Evolutionary conservation across 2,797 vertebrate species (phyloP).

Genomic region (Melanotaenia trifasciata): DNA sequence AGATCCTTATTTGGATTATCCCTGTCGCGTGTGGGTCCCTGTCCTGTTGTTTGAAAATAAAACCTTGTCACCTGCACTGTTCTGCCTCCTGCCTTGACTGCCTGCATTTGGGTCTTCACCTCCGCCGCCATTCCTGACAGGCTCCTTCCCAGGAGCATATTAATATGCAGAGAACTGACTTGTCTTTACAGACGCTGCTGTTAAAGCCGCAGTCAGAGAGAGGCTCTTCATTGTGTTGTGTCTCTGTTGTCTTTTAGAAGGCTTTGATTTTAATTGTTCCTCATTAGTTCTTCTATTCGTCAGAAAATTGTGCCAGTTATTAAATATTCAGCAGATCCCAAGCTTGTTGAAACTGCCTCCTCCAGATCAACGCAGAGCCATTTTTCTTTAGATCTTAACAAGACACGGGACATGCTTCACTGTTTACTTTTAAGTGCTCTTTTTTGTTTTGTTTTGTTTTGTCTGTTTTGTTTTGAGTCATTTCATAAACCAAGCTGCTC

Average conservation of each 20-base stretch:
- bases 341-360: conserved; percentile 37
- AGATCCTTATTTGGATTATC: too few relatives aligned
- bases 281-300: conserved; percentile 60
- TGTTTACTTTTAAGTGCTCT: conserved; percentile 37
- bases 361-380: conserved; percentile 30
- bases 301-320: conserved; percentile 51
- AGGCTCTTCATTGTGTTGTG: conserved; percentile 28
- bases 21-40: too few relatives aligned
- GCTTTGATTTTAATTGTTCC: conserved; percentile 71
- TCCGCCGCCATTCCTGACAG: too few relatives aligned
- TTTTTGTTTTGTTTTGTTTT: conserved; percentile 9
- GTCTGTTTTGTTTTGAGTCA: conserved; percentile 35
- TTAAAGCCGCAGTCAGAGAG: conserved; percentile 31
- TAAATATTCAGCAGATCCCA: conserved; percentile 70
- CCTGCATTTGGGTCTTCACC: too few relatives aligned
- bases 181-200: conserved; percentile 4
- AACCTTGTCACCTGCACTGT: too few relatives aligned
- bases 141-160: not conserved
- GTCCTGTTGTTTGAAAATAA: too few relatives aligned
- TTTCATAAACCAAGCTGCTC: conserved; percentile 33
- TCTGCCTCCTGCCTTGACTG: too few relatives aligned
- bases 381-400: conserved; percentile 53
- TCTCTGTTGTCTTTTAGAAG: conserved; percentile 33
- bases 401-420: conserved; percentile 37
- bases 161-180: not conserved